Evolutionary conservation across 1,140 invertebrate species (phyloP), one percentile per base, ranked within the genome.

Genomic region (Helicoverpa armigera): DNA sequence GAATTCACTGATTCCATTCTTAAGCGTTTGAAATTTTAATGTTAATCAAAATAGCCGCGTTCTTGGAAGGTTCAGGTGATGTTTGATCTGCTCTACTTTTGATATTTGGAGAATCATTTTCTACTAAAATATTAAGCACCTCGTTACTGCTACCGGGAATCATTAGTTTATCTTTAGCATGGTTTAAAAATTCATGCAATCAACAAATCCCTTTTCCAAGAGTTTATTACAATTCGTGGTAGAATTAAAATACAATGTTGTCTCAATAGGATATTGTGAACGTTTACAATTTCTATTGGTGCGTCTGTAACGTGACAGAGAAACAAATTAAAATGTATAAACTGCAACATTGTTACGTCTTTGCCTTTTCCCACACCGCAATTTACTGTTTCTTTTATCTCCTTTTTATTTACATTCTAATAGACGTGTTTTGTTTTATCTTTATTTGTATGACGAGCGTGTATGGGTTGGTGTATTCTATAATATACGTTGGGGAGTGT

Each of bases 21-120:
- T 54, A 72, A n/a, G 54, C 35, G 35, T 35, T 65, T 48, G 69
- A 29, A 5, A 54, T 72, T 72, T 72, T 72, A 54, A 72, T 72
- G 31, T 72, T 72, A 72, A 72, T 72, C 23, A 54, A 72, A 72
- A 51, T 31, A 13, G 50, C 14, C 14, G 9, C 12, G 16, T 53
- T 23, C 13, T 12, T 11, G 3, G 50, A 63, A 63, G 14, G 9
- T 31, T 23, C 69, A 53, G 50, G 50, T 69, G 10, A 16, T 50
- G 11, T 31, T 61, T 61, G 12, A 35, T 14, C 48, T 65, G 13
- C 13, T 31, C 14, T 4, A 35, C 65, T 50, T 50, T 67, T 67
- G n/a, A 67, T 67, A 48, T 48, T 67, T 11, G 9, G 63, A 43
- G 35, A 9, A 67, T 50, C 18, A 67, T 67, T 18, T 67, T 67